Evolutionary conservation across 2,113 vertebrate genomes (phyloP).

Genomic region (Entelurus aequoreus): DNA sequence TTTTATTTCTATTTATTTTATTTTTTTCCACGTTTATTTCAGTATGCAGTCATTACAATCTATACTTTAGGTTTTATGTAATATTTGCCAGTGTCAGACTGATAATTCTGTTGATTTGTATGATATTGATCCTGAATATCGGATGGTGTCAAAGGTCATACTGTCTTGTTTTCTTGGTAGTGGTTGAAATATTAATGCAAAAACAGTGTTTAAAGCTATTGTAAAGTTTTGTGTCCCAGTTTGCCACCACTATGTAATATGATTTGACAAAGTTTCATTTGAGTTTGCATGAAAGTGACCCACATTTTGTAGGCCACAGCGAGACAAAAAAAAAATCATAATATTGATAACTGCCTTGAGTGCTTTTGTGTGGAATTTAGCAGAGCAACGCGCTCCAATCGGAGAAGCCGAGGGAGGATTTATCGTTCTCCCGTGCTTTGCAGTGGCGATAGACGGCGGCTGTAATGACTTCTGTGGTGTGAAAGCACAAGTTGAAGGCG

Average conservation of each 20-base stretch:
- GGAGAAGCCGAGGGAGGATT: slow-evolving; percentile 47
- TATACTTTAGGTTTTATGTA: no score
- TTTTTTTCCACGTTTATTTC: no score
- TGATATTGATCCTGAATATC: no score
- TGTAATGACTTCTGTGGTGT: slow-evolving; percentile 64
- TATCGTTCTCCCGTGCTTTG: slow-evolving; percentile 53
- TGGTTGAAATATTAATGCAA: no score
- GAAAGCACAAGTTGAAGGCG: slow-evolving; percentile 56
- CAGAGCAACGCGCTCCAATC: slow-evolving; percentile 56
- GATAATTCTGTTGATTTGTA: no score
- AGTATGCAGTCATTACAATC: no score
- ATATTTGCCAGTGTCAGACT: no score
- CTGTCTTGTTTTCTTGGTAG: no score
- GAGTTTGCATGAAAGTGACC: slow-evolving; percentile 67
- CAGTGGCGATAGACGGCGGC: slow-evolving; percentile 43
- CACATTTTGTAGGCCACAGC: slow-evolving; percentile 68
- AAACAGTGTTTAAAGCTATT: background rate
- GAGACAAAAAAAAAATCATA: slow-evolving; percentile 49
- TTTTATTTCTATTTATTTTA: no score
- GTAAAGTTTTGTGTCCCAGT: slow-evolving; percentile 22
- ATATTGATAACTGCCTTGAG: slow-evolving; percentile 72
- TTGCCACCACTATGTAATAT: slow-evolving; percentile 56
- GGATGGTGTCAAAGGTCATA: no score
- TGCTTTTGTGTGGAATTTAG: slow-evolving; percentile 63
- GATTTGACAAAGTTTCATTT: slow-evolving; percentile 66